Evolutionary conservation across 1,140 invertebrate genomes (phyloP), one percentile per base, ranked within the genome.

Genomic region (Pygmarrhopalites habei): DNA sequence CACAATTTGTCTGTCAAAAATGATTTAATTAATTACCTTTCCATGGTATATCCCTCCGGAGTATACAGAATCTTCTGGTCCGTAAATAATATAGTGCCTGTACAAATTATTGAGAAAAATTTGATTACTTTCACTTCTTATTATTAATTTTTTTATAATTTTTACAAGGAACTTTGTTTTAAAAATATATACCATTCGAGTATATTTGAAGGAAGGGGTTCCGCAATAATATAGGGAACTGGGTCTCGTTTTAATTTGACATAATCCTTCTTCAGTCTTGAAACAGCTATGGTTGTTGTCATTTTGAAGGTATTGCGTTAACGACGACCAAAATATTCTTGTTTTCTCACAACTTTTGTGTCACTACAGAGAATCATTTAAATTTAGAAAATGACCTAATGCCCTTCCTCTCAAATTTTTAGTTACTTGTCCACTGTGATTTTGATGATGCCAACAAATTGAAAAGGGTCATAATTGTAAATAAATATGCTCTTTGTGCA

Each of bases 31-130:
- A n/a, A n/a, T n/a, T n/a, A n/a, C 66, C 72, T 84, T 83, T 12
- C 83, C 83, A 74, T 84, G 82, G 71, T 83, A 85, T 58, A 79
- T 65, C 26, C 65, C 64, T 71, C 79, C 60, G 64, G 78, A 76
- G 74, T 83, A 85, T n/a, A 81, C 80, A 39, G 81, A 79, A 53
- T 81, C 77, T 60, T 80, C 78, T 60, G 83, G 81, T 3, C 83
- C 83, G 56, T 69, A 69, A 3, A 85, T 77, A 47, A 82, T 76
- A 73, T 84, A 85, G 71, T 83, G 82, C 82, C 79, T 81, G 44
- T 65, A 67, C 75, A 72, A 47, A 17, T 44, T 67, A 66, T n/a
- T n/a, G n/a, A n/a, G n/a, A n/a, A 76, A 72, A 47, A 19, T 30
- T 21, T 26, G 32, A 30, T 30, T 30, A 43, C 29, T 19, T 60